Evolutionary conservation across 2,888 invertebrate genomes (phyloP).

Genomic region (Hydropsyche betteni): DNA sequence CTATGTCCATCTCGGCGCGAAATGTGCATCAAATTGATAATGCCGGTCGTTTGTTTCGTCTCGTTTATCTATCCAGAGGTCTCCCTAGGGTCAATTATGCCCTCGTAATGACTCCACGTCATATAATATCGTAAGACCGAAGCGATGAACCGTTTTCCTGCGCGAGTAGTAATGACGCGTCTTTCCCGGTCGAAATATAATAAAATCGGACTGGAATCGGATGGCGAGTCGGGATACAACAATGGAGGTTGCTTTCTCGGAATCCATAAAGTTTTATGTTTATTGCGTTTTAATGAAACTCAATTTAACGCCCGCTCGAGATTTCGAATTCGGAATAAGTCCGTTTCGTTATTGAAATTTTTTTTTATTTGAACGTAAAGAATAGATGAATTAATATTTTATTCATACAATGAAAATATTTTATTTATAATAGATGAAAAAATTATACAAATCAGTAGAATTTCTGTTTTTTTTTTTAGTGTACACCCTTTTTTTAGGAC

Average conservation of each 20-base stretch:
- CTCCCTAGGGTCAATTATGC: constrained; percentile 18
- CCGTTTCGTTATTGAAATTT: neutral
- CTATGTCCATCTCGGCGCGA: neutral
- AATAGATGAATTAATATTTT: neutral
- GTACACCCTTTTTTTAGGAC: neutral
- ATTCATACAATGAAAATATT: no score
- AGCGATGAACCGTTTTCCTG: no score
- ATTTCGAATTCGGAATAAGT: constrained; percentile 7
- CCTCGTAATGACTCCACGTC: constrained; percentile 4
- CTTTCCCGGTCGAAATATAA: no score
- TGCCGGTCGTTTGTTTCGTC: constrained; percentile 17
- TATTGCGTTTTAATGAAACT: constrained; percentile 47
- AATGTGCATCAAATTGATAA: constrained; percentile 32
- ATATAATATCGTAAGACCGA: no score
- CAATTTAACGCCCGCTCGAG: constrained; percentile 44
- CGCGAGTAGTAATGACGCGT: no score
- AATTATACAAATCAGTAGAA: no score
- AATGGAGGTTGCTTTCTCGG: constrained; percentile 33
- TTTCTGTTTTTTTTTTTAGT: no score
- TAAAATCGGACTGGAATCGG: no score
- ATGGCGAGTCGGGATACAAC: no score
- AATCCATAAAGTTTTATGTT: constrained; percentile 46
- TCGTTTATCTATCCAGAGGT: constrained; percentile 20
- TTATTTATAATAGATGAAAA: no score
- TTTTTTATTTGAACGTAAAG: neutral